A percentile compares a stretch with the other conserved stretches of the same genome.
Conservation (phyloP, 2,888 invertebrate genomes). For the Trachelus troglodyta region DNA sequence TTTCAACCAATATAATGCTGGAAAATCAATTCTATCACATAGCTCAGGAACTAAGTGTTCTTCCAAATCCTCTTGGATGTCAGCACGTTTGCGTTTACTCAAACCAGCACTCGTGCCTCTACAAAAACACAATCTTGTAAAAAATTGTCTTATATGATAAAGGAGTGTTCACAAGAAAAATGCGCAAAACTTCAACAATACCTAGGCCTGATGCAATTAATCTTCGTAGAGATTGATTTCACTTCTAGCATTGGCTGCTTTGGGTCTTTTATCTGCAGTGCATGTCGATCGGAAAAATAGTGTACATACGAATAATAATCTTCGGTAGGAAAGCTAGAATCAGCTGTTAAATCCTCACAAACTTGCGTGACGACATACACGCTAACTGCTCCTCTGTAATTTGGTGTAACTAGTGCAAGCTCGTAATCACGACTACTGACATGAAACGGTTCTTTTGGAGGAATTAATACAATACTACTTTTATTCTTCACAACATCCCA, state of each 20-base stretch:
- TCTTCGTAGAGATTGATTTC: constrained; percentile 72
- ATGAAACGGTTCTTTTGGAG: constrained; percentile 61
- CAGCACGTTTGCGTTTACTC: constrained; percentile 63
- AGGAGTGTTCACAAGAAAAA: not conserved
- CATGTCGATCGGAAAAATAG: constrained; percentile 84
- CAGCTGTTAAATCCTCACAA: constrained; percentile 74
- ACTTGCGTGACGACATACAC: constrained; percentile 79
- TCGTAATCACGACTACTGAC: constrained; percentile 75
- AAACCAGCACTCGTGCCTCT: constrained; percentile 58
- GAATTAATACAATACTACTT: constrained; percentile 64
- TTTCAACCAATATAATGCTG: constrained; percentile 86
- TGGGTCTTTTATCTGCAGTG: constrained; percentile 72
- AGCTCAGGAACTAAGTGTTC: constrained; percentile 90
- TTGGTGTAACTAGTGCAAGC: constrained; percentile 85
- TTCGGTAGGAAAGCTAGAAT: constrained; percentile 75
- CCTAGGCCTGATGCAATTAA: constrained; percentile 74
- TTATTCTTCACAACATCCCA: constrained; percentile 71
- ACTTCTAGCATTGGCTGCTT: constrained; percentile 86
- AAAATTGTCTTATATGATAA: not conserved
- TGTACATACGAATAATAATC: constrained; percentile 75
- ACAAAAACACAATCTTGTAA: constrained; percentile 33
- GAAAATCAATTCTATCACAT: constrained; percentile 78
- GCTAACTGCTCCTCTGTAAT: constrained; percentile 73
- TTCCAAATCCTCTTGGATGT: constrained; percentile 69
- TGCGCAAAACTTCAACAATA: constrained; percentile 28